Base-by-base conservation (phyloP, 2,113 vertebrate genomes). In the Guaruba guarouba region DNA sequence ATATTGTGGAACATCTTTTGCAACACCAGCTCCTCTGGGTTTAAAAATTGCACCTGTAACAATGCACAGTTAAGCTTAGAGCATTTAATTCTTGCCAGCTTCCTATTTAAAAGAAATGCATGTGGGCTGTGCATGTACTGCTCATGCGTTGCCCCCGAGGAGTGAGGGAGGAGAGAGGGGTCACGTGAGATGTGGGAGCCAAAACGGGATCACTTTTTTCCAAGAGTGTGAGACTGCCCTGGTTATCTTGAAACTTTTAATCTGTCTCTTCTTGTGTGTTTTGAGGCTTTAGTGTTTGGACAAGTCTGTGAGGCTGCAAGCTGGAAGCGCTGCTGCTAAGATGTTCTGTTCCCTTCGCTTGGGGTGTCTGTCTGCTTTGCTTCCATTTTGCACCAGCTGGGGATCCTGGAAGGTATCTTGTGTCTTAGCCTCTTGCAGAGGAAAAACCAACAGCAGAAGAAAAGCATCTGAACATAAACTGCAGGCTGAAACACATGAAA, bases 341-440 rank as follows among this genome's bases (percentile, higher is more conserved):
- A 66, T 91, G 81, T 82, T 92, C 91, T 71, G 63, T 77, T 90
- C 64, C 20, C 17, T 92, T 73, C 2, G 2, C 54, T 52, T 29
- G 46, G 71, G 59, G 37, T 61, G 44, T 86, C 57, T 92, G 66
- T 59, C 68, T 91, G 75, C 84, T 68, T 74, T 0, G 0, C 79
- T 91, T 77, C 86, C 22, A 24, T 79, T 49, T 66, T 80, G 63
- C 54, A 73, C 78, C 75, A 92, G 75, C 90, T 95, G 90, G 82
- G 75, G 94, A 70, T 96, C 87, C 84, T 91, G 84, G 84, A 82
- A 89, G 62, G 84, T 52, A 2, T 79, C 57, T 91, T 4, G 3
- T 82, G 76, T 51, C 35, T 66, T 90, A 92, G 74, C 35, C 25
- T 77, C n/a, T 79, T 0, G 0, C 37, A 80, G 87, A 63, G 59